Conservation (phyloP, 2,888 invertebrate genomes). For the Acleris emargana region DNA sequence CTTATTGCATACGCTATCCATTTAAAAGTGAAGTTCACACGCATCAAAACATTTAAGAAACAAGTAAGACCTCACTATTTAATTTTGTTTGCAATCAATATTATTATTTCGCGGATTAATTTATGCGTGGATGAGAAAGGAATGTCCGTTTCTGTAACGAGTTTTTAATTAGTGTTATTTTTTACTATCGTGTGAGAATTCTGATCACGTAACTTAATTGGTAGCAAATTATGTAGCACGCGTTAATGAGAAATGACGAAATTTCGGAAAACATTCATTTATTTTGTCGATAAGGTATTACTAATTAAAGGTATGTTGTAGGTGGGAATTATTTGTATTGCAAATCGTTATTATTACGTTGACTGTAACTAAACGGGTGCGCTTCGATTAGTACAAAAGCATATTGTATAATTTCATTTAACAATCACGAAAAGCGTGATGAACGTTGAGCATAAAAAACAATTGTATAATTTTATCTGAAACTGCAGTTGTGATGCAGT, state of each 20-base stretch:
- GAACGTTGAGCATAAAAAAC: no score
- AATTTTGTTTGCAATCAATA: constrained; percentile 1
- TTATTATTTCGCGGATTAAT: not conserved
- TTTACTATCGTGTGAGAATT: constrained; percentile 25
- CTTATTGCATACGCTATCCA: no score
- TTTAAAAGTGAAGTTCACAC: not conserved
- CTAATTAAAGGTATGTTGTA: not conserved
- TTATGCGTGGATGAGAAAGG: constrained; percentile 17
- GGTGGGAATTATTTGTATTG: no score
- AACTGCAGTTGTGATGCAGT: no score
- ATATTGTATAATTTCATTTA: no score
- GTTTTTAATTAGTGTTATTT: constrained; percentile 32
- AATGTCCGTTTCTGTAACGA: constrained; percentile 11
- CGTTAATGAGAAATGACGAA: constrained; percentile 17
- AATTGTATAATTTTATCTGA: no score
- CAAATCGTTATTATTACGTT: no score
- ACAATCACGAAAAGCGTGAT: no score
- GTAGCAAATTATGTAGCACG: constrained; percentile 22
- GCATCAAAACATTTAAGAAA: no score
- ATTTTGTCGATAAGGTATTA: constrained; percentile 5
- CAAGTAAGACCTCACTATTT: not conserved
- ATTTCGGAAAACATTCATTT: constrained; percentile 29
- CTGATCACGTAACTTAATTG: constrained; percentile 29
- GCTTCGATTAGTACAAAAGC: no score
- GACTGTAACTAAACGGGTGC: no score